phyloP scores from a whole-genome alignment of 2,797 vertebrate genomes.

The Chrysocyon brachyurus region DNA sequence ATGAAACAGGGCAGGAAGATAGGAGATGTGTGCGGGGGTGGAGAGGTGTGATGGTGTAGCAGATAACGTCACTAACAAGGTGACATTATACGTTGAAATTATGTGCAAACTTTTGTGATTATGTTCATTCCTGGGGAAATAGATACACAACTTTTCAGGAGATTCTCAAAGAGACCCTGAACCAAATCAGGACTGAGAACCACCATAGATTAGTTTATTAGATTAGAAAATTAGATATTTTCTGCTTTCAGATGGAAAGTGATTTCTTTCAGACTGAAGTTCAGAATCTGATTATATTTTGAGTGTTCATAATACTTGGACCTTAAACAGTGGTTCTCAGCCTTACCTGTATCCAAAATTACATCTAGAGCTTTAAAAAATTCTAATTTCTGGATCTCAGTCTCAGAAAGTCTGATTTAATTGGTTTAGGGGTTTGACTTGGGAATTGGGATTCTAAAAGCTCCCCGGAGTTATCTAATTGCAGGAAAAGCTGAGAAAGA shows the following conservation, averaged over 20 bases:
- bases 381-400: not conserved
- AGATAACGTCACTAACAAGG: not conserved
- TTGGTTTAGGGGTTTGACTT: not conserved
- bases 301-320: not conserved
- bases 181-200: not conserved
- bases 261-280: not conserved
- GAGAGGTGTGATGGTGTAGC: not conserved
- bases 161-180: conserved; percentile 49
- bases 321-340: not conserved
- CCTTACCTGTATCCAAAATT: not conserved
- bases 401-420: conserved; percentile 42
- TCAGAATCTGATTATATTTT: conserved; percentile 29
- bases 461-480: not conserved
- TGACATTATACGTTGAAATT: not conserved
- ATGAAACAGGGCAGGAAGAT: not conserved
- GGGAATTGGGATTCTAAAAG: conserved; percentile 16
- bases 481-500: conserved; percentile 31
- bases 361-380: not conserved
- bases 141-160: not conserved
- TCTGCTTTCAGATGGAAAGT: not conserved
- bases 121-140: not conserved
- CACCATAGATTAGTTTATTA: not conserved
- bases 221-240: not conserved
- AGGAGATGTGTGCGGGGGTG: not conserved
- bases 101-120: not conserved